Evolutionary conservation across 2,797 vertebrate genomes (phyloP).

Genomic region (Danio albolineatus): DNA sequence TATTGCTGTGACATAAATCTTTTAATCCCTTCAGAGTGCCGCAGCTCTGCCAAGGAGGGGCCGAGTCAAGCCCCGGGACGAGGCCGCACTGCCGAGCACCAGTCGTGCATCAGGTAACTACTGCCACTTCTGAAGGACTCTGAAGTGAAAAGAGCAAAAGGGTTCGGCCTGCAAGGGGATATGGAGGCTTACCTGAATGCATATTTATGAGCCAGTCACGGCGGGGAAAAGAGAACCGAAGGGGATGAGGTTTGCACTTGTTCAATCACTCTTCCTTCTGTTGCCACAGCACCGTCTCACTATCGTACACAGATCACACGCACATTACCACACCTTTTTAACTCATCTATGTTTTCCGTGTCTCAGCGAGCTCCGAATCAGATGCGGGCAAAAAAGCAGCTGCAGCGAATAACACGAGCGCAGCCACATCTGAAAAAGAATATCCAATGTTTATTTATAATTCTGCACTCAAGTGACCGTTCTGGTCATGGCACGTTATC

Average conservation of each 20-base stretch:
- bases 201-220: slow-evolving; percentile 80
- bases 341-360: slow-evolving; percentile 31
- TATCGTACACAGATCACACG: slow-evolving; percentile 45
- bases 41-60: slow-evolving; percentile 29
- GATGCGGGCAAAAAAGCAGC: slow-evolving; percentile 9
- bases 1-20: slow-evolving; percentile 68
- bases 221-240: slow-evolving; percentile 59
- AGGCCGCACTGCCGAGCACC: slow-evolving; percentile 35
- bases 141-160: slow-evolving; percentile 71
- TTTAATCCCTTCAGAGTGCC: slow-evolving; percentile 64
- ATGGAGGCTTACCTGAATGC: slow-evolving; percentile 74
- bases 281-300: slow-evolving; percentile 32
- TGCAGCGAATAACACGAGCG: neutral
- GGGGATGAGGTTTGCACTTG: slow-evolving; percentile 46
- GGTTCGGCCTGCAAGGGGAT: slow-evolving; percentile 70
- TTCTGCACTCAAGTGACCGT: slow-evolving; percentile 37
- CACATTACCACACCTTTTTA: slow-evolving; percentile 52
- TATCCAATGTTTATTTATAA: slow-evolving; percentile 56
- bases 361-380: slow-evolving; percentile 13
- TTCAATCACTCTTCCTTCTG: slow-evolving; percentile 48
- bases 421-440: slow-evolving; percentile 30
- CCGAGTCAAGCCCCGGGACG: slow-evolving; percentile 4
- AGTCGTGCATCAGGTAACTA: slow-evolving; percentile 49
- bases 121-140: slow-evolving; percentile 69
- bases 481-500: slow-evolving; percentile 54